Evolutionary conservation across 2,113 vertebrate species (phyloP), one percentile per base, ranked within the genome.

Genomic region (Pungitius pungitius): DNA sequence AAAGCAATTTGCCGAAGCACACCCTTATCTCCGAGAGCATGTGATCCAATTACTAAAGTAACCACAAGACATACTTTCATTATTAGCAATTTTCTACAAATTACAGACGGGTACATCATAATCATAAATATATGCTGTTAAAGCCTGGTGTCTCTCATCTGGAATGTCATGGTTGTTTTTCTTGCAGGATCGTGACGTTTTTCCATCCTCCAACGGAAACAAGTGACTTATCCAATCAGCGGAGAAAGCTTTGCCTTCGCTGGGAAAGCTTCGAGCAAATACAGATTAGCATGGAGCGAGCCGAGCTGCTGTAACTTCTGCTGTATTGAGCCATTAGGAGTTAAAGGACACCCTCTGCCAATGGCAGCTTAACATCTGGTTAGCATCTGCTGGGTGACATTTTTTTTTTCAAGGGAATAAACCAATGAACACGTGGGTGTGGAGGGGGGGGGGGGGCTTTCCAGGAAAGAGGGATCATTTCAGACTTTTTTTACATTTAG

Each of bases 301-400:
- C 74, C 12, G 79, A 18, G 1, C 15, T 15, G 22, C 74, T 72
- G 30, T 12, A 43, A 60, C 69, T 17, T 52, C 37, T 73, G 72
- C 0, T 75, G 78, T 82, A 78, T 61, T 33, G 61, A 88, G 71
- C 13, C 56, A 80, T 77, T 83, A 30, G 4, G 51, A 73, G 74
- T 79, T 84, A 84, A 86, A 86, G 76, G 80, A 89, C 78, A 77
- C 70, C 58, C 40, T 69, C 55, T 49, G 65, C 82, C 77, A 80
- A 70, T 76, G 63, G 86, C 78, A 26, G 75, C 65, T 69, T 67
- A 87, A 93, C 90, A 92, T 92, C 89, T 92, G 89, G 86, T 89
- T 85, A 88, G 78, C 64, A 77, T 74, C 45, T 60, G 73, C 74
- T 52, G 70, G 68, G 79, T 87, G 89, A 85, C 70, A 81, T 76